phyloP scores from a whole-genome alignment of 2,888 invertebrate genomes.

The Reticulitermes lucifugus region DNA sequence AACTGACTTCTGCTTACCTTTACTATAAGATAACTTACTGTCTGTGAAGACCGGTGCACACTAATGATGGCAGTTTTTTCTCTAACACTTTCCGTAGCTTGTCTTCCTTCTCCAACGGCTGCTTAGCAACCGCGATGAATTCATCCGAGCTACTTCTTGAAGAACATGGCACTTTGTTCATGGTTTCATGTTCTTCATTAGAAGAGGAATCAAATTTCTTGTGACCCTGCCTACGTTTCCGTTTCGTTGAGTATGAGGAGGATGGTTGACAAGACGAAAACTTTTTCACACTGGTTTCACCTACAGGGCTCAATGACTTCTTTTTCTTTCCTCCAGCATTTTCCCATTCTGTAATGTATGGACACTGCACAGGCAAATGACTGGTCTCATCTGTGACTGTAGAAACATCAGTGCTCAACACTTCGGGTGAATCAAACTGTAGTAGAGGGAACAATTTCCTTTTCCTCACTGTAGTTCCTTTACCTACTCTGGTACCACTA shows the following conservation, averaged over 20 bases:
- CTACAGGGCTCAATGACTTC: neutral
- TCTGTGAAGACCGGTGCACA: slow-evolving; percentile 44
- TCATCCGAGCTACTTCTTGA: slow-evolving; percentile 25
- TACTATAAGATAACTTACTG: slow-evolving; percentile 37
- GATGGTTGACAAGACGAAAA: slow-evolving; percentile 9
- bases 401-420: neutral
- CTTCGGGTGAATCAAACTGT: slow-evolving; percentile 5
- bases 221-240: neutral
- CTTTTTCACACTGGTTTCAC: slow-evolving; percentile 5
- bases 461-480: neutral
- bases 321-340: neutral
- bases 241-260: neutral
- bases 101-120: neutral
- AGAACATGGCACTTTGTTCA: neutral
- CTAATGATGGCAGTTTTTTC: slow-evolving; percentile 42
- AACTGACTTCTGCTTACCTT: too few relatives aligned
- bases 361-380: neutral
- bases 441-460: slow-evolving; percentile 30
- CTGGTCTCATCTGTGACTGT: neutral
- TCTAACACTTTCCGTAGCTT: slow-evolving; percentile 16
- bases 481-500: neutral
- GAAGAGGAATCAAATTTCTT: slow-evolving; percentile 3
- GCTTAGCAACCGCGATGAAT: slow-evolving; percentile 1
- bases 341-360: neutral
- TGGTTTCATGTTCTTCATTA: neutral